phyloP scores from a whole-genome alignment of 2,113 vertebrate species.

The Xerus inauris region DNA sequence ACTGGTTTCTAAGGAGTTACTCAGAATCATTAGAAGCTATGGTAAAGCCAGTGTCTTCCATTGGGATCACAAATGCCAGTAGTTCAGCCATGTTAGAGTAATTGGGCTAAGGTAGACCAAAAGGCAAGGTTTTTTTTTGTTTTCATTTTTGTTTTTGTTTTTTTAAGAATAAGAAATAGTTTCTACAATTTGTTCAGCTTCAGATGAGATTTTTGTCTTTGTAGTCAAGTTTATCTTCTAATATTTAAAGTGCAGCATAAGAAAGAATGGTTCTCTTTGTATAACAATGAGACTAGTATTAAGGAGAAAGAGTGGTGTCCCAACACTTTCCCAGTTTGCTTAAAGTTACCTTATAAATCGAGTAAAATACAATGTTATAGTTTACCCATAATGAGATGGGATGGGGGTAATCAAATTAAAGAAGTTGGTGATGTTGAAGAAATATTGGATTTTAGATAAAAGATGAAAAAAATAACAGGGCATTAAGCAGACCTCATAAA shows the following conservation, averaged over 20 bases:
- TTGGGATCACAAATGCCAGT: not conserved
- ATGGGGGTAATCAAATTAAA: not conserved
- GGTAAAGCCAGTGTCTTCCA: not conserved
- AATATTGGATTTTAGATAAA: not conserved
- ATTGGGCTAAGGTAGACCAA: not conserved
- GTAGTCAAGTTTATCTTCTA: not conserved
- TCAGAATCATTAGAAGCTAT: not conserved
- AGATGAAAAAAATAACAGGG: not conserved
- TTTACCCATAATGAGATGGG: not conserved
- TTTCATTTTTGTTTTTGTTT: too few species aligned
- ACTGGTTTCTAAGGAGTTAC: not conserved
- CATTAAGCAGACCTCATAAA: accelerated
- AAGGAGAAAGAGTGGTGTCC: accelerated
- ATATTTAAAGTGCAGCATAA: not conserved
- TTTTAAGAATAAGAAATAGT: not conserved
- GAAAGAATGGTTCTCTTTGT: not conserved
- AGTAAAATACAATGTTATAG: not conserved
- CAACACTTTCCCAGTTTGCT: not conserved
- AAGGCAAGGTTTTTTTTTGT: conserved; percentile 5
- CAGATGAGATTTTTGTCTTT: not conserved
- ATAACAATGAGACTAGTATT: not conserved
- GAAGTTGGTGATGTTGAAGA: not conserved
- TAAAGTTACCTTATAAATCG: not conserved
- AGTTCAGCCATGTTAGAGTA: not conserved
- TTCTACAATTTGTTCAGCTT: not conserved